These are phyloP conservation scores for Pterocles burchelli DNA, from an alignment of 2,113 vertebrate genomes.

Conservation along the genomic window DNA sequence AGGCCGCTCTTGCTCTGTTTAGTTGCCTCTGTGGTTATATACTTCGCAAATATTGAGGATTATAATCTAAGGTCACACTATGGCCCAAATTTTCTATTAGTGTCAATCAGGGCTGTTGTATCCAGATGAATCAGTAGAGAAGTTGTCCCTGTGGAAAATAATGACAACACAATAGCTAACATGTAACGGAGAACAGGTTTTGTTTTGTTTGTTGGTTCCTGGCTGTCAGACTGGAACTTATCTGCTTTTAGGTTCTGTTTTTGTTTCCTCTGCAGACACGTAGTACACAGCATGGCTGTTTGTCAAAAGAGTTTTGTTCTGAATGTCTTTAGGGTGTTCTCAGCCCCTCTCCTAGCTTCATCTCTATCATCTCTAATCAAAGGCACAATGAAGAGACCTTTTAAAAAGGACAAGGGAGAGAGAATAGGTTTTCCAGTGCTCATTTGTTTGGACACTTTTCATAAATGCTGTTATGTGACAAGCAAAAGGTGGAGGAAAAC, in stretches of 20 bases:
- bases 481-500: background rate
- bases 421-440: background rate
- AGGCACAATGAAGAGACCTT: background rate
- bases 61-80: background rate
- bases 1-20: background rate
- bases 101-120: background rate
- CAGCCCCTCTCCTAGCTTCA: background rate
- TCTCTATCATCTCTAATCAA: background rate
- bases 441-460: background rate
- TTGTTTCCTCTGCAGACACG: background rate
- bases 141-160: background rate
- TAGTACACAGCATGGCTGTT: background rate
- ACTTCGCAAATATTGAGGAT: background rate
- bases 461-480: background rate
- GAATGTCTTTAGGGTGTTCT: background rate
- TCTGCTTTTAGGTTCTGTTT: background rate
- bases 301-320: slow-evolving; percentile 5
- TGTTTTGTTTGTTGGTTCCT: background rate
- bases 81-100: background rate
- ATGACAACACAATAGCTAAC: background rate
- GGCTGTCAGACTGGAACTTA: background rate
- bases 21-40: background rate
- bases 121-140: background rate
- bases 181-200: background rate
- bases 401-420: background rate